phyloP scores from a whole-genome alignment of 2,888 invertebrate species.

The Artemia sinica region DNA sequence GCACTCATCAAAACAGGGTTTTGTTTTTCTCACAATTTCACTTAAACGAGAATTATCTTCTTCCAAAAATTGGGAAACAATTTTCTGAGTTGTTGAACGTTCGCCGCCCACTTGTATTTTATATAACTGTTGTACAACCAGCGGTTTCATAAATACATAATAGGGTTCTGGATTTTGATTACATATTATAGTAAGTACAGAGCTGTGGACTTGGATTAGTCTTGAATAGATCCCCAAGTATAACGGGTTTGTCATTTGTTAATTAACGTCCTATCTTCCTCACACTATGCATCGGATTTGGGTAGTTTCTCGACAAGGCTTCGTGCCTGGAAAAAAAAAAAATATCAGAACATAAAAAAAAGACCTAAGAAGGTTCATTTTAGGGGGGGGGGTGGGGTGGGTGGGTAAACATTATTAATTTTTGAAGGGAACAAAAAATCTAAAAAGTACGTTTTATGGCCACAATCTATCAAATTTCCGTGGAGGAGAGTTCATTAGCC shows the following conservation, averaged over 20 bases:
- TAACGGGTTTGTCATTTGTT: not conserved
- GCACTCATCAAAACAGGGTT: constrained; percentile 8
- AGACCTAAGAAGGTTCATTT: too few relatives aligned
- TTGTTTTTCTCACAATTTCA: not conserved
- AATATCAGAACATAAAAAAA: not conserved
- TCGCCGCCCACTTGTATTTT: not conserved
- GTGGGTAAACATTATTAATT: too few relatives aligned
- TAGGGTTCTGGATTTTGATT: not conserved
- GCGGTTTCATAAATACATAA: not conserved
- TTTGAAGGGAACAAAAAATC: too few relatives aligned
- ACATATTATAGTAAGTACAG: not conserved
- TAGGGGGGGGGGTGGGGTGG: too few relatives aligned
- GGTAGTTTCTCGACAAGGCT: not conserved
- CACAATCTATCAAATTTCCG: too few relatives aligned
- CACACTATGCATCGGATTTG: not conserved
- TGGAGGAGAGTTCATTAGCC: too few relatives aligned
- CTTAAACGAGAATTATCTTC: not conserved
- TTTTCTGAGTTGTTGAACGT: constrained; percentile 9
- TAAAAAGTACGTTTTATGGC: too few relatives aligned
- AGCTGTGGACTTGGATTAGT: not conserved
- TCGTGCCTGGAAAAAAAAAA: constrained; percentile 11
- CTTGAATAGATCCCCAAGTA: not conserved
- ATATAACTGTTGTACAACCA: not conserved
- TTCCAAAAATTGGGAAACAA: not conserved
- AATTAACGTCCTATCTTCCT: not conserved